phyloP scores from a whole-genome alignment of 1,140 invertebrate species.

The Nasonia longicornis region DNA sequence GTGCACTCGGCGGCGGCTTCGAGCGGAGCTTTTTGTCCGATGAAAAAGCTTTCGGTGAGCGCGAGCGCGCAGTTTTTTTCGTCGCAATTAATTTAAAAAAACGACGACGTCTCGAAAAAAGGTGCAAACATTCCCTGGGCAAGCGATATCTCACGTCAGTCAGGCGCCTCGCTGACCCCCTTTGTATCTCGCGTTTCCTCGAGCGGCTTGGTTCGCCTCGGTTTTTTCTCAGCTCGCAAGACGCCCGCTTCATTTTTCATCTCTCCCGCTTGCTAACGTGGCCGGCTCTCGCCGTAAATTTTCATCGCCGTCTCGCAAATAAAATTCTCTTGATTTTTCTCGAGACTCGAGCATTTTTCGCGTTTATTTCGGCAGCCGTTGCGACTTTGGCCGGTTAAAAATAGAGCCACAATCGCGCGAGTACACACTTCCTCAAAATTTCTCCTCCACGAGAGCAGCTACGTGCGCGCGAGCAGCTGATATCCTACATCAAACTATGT shows the following conservation, averaged over 20 bases:
- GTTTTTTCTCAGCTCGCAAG: not conserved
- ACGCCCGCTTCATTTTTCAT: not conserved
- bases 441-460: not conserved
- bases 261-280: not conserved
- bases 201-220: not conserved
- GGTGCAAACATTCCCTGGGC: not conserved
- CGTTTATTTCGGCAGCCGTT: too few species aligned
- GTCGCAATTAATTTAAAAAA: not conserved
- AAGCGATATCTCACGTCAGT: not conserved
- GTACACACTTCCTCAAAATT: too few species aligned
- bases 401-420: too few species aligned
- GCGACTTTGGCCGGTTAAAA: too few species aligned
- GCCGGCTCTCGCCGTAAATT: not conserved
- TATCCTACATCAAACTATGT: not conserved
- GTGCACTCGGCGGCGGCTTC: too few species aligned
- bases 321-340: conserved; percentile 1
- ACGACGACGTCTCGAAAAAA: not conserved
- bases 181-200: not conserved
- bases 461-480: not conserved
- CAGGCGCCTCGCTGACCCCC: not conserved
- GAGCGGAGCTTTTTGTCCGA: too few species aligned
- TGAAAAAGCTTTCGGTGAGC: too few species aligned
- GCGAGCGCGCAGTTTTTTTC: not conserved
- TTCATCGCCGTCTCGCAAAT: not conserved
- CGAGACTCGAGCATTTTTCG: not conserved